Evolutionary conservation across 2,888 invertebrate species (phyloP).

Genomic region (Hetaerina titia): DNA sequence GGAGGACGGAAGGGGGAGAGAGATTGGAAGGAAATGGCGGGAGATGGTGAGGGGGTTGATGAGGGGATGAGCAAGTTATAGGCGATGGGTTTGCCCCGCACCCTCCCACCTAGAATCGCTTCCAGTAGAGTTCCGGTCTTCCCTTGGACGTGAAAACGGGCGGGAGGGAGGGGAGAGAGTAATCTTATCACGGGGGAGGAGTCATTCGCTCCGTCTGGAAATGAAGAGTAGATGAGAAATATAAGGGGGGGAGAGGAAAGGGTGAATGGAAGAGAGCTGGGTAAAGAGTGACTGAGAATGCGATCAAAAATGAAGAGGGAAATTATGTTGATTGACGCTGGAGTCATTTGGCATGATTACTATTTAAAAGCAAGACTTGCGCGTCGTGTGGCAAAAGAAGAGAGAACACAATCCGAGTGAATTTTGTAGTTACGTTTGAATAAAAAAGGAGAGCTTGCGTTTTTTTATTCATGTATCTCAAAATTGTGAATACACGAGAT

Average conservation of each 20-base stretch:
- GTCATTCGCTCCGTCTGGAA: not conserved
- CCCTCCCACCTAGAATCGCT: not conserved
- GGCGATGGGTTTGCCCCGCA: not conserved
- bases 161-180: not conserved
- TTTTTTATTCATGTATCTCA: too few relatives aligned
- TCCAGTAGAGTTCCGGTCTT: not conserved
- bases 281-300: not conserved
- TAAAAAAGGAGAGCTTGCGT: too few relatives aligned
- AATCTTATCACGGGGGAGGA: not conserved
- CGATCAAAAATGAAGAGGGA: not conserved
- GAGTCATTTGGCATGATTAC: not conserved
- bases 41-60: not conserved
- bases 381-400: too few relatives aligned
- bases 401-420: too few relatives aligned
- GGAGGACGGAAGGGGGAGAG: not conserved
- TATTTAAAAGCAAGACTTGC: too few relatives aligned
- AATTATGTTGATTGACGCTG: not conserved
- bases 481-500: too few relatives aligned
- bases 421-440: too few relatives aligned
- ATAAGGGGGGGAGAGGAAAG: not conserved
- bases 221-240: not conserved
- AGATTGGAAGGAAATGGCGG: not conserved
- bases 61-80: not conserved
- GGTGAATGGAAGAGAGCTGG: not conserved
- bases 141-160: conserved; percentile 29